These are phyloP conservation scores for Cyclophora punctaria DNA, from an alignment of 2,888 invertebrate genomes.

Conservation along the genomic window DNA sequence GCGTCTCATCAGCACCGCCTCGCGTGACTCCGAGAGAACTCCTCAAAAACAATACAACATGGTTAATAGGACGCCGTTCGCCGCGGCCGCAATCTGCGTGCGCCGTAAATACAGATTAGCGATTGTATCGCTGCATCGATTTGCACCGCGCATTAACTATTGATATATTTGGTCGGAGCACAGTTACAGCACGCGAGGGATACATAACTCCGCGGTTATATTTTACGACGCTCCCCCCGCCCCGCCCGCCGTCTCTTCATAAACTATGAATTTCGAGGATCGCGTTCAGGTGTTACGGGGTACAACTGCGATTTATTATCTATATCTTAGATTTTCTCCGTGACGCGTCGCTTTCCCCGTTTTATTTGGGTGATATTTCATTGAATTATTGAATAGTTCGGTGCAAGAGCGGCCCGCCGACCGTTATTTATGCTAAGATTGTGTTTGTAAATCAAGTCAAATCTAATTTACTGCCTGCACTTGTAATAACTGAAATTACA, in stretches of 20 bases:
- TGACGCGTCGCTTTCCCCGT: constrained; percentile 28
- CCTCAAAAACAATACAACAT: no score
- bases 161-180: constrained; percentile 34
- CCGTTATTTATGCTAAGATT: constrained; percentile 1
- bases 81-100: constrained; percentile 17
- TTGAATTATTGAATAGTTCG: constrained; percentile 46
- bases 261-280: constrained; percentile 66
- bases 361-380: constrained; percentile 41
- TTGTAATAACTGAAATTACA: not conserved
- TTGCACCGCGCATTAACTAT: constrained; percentile 63
- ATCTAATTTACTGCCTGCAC: constrained; percentile 8
- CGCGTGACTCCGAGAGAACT: no score
- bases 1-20: no score
- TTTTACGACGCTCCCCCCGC: constrained; percentile 37
- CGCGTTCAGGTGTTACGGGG: constrained; percentile 65
- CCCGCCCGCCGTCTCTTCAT: constrained; percentile 39
- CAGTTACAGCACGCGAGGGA: constrained; percentile 47
- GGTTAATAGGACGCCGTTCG: not conserved
- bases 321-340: constrained; percentile 34
- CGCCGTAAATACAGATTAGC: constrained; percentile 48
- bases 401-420: constrained; percentile 2
- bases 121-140: constrained; percentile 46
- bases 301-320: constrained; percentile 59
- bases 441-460: constrained; percentile 4
- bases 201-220: constrained; percentile 45